These are phyloP conservation scores for Leuciscus waleckii DNA, from an alignment of 2,797 vertebrate genomes.

Conservation along the genomic window DNA sequence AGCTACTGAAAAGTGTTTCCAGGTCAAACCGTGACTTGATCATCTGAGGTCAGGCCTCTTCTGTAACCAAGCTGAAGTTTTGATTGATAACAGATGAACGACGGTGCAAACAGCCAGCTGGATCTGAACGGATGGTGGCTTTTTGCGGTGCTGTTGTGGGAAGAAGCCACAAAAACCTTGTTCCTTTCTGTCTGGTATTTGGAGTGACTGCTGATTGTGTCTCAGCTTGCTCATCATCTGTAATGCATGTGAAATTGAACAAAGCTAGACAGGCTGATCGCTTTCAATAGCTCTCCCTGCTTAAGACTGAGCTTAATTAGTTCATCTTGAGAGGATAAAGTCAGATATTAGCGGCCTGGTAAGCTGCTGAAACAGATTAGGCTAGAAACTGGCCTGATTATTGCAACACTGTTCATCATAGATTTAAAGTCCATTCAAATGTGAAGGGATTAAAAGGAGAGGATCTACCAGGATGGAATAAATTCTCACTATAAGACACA, in stretches of 20 bases:
- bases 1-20: conserved; percentile 25
- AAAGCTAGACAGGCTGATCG: conserved; percentile 61
- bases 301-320: conserved; percentile 44
- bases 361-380: conserved; percentile 52
- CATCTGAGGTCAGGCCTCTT: conserved; percentile 36
- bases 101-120: conserved; percentile 44
- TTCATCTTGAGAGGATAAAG: conserved; percentile 45
- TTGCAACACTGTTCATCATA: conserved; percentile 33
- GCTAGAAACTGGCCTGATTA: conserved; percentile 36
- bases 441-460: conserved; percentile 12
- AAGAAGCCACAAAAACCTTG: conserved; percentile 51
- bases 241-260: conserved; percentile 64
- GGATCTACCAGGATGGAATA: conserved; percentile 19
- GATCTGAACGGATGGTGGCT: conserved; percentile 33
- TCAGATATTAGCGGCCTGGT: conserved; percentile 39
- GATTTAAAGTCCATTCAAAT: conserved; percentile 28
- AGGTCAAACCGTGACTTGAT: conserved; percentile 45
- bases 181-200: conserved; percentile 60
- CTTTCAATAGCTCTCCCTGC: conserved; percentile 28
- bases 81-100: conserved; percentile 56
- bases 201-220: conserved; percentile 60
- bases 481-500: not conserved
- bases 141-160: conserved; percentile 43
- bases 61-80: conserved; percentile 33
- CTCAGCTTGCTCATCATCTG: conserved; percentile 64